Percentiles rank a stretch among this genome's conserved stretches.
Conservation (phyloP, 2,797 vertebrate species). For the Falco naumanni region DNA sequence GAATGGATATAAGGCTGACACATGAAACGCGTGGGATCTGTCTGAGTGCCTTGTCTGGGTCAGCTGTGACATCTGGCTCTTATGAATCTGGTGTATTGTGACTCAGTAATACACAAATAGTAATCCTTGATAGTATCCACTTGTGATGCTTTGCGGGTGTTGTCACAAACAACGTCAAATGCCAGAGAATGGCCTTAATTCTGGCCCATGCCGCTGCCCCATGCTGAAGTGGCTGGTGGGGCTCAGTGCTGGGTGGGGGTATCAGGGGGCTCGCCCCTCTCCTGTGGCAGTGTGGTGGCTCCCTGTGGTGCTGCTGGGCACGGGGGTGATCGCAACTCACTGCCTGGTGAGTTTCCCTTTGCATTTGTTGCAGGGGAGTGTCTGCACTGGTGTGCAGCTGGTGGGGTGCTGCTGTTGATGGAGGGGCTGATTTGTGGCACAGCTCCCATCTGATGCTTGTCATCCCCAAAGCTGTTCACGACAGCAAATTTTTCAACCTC, state of each 20-base stretch:
- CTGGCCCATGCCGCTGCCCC: rapidly evolving
- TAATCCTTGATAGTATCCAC: conserved; percentile 78
- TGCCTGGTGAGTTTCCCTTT: not conserved
- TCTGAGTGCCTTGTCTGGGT: conserved; percentile 81
- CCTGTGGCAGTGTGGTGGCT: not conserved
- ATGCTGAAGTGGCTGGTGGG: not conserved
- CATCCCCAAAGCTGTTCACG: not conserved
- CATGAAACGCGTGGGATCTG: conserved; percentile 78
- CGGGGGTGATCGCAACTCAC: not conserved
- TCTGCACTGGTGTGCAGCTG: rapidly evolving
- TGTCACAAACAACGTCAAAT: conserved; percentile 71
- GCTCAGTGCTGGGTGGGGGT: not conserved
- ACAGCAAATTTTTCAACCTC: not conserved
- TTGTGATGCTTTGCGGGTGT: conserved; percentile 69
- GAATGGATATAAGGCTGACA: conserved; percentile 81
- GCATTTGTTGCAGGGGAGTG: not conserved
- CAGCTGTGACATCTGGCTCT: conserved; percentile 84
- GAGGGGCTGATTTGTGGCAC: not conserved
- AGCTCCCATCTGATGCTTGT: not conserved
- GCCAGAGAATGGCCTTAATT: conserved; percentile 32
- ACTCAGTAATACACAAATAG: conserved; percentile 82
- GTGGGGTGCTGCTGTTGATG: rapidly evolving
- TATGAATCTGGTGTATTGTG: conserved; percentile 80
- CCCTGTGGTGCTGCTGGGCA: not conserved
- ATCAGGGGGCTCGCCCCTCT: not conserved